phyloP scores from a whole-genome alignment of 2,888 invertebrate species.

The Galerucella pusilla region DNA sequence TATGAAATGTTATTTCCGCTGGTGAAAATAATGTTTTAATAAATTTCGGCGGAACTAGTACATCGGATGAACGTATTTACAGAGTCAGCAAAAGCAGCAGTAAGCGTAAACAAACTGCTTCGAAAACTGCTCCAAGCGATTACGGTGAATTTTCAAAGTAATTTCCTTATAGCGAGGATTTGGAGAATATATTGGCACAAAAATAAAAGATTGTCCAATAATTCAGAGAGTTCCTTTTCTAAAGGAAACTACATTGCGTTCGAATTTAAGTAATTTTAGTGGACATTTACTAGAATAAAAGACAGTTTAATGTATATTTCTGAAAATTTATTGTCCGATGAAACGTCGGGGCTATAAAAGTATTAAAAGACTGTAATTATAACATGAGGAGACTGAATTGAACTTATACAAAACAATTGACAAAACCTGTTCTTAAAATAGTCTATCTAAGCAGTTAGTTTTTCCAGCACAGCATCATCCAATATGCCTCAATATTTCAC shows the following conservation, averaged over 20 bases:
- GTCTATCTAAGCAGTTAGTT: no score
- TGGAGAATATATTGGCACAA: constrained; percentile 47
- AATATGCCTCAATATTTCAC: no score
- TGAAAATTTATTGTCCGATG: neutral
- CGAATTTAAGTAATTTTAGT: constrained; percentile 25
- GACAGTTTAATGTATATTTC: constrained; percentile 3
- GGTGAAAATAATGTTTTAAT: constrained; percentile 2
- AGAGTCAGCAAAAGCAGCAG: constrained; percentile 23
- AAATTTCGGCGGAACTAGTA: constrained; percentile 11
- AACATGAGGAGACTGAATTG: neutral
- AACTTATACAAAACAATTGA: no score
- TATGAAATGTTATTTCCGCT: neutral
- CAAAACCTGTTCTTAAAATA: no score
- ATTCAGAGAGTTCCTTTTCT: constrained; percentile 18
- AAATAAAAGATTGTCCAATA: constrained; percentile 42
- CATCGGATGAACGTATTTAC: constrained; percentile 21
- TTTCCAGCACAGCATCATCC: no score
- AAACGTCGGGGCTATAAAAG: neutral
- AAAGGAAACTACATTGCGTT: constrained; percentile 26
- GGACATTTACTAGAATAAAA: constrained; percentile 14
- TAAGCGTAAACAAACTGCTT: constrained; percentile 32
- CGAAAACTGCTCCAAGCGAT: constrained; percentile 40
- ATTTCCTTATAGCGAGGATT: constrained; percentile 47
- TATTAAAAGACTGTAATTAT: neutral
- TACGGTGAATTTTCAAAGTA: constrained; percentile 49